Evolutionary conservation across 2,888 invertebrate genomes (phyloP).

Genomic region (Mylabris sibirica): DNA sequence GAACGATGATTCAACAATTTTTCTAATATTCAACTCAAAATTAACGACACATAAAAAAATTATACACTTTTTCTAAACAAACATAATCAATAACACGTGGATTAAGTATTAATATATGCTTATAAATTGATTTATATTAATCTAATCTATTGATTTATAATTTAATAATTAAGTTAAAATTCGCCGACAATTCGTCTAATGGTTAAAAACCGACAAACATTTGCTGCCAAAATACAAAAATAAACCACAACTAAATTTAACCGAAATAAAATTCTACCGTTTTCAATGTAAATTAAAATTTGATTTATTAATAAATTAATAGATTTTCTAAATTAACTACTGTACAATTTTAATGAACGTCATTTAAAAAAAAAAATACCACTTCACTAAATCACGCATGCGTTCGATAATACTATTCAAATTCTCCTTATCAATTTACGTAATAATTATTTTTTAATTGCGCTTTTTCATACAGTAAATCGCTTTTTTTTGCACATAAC

Average conservation of each 20-base stretch:
- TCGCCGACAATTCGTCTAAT: not conserved
- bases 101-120: not conserved
- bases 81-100: not conserved
- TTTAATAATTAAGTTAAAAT: not conserved
- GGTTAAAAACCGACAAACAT: not conserved
- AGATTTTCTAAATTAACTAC: not conserved
- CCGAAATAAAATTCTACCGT: not conserved
- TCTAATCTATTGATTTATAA: not conserved
- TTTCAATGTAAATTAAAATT: not conserved
- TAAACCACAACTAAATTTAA: not conserved
- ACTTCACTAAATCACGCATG: not conserved
- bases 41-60: conserved; percentile 15
- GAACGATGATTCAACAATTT: conserved; percentile 38
- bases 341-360: not conserved
- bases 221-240: conserved; percentile 3
- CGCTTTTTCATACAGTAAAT: too few species aligned
- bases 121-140: too few species aligned
- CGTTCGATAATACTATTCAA: not conserved
- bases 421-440: not conserved
- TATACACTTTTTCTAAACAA: conserved; percentile 7
- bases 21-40: conserved; percentile 23
- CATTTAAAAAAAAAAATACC: not conserved
- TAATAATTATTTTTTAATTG: not conserved
- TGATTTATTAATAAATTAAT: not conserved
- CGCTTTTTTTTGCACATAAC: not conserved